Evolutionary conservation across 1,140 invertebrate genomes (phyloP), one percentile per base, ranked within the genome.

Genomic region (Tachypleus tridentatus): DNA sequence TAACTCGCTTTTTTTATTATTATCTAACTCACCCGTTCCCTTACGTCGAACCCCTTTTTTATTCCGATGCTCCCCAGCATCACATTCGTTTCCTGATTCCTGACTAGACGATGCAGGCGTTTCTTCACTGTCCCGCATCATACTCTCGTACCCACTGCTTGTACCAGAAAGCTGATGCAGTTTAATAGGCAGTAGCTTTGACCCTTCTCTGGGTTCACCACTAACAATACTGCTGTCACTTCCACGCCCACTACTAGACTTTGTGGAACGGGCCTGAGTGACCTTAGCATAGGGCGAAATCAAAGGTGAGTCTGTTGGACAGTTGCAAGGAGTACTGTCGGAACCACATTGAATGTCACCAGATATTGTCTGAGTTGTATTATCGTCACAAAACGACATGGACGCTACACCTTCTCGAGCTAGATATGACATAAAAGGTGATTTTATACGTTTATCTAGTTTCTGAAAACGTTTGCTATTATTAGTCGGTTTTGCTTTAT

Each of bases 91-190:
- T 51, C 73, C 74, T n/a, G 76, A 77, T 62, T 78, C 77, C 54
- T 76, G 74, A 58, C 70, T 72, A 4, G 76, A 76, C 8, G 76
- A 76, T 49, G 72, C 72, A 54, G 53, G 89, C 10, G 78, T 80
- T 1, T 76, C 78, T 71, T 81, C 79, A 62, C 78, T 80, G 72
- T 93, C 90, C 68, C 90, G 77, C 4, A 90, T 85, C 64, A 93
- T 86, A 72, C 87, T 92, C 72, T 93, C 91, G 73, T 94, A 93
- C 4, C 91, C 91, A 49, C 61, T 63, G 57, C 64, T 66, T 51
- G 67, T 69, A 49, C 67, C 67, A n/a, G 67, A 69, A 56, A 62
- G 64, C 51, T 69, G 67, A 57, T 54, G 53, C 7, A 7, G 7
- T 54, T 54, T 54, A 7, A 54, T 54, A 7, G n/a, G 7, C 29